A percentile compares a stretch with the other conserved stretches of the same genome.
Conservation (phyloP, 2,113 vertebrate species). For the Mugil cephalus region DNA sequence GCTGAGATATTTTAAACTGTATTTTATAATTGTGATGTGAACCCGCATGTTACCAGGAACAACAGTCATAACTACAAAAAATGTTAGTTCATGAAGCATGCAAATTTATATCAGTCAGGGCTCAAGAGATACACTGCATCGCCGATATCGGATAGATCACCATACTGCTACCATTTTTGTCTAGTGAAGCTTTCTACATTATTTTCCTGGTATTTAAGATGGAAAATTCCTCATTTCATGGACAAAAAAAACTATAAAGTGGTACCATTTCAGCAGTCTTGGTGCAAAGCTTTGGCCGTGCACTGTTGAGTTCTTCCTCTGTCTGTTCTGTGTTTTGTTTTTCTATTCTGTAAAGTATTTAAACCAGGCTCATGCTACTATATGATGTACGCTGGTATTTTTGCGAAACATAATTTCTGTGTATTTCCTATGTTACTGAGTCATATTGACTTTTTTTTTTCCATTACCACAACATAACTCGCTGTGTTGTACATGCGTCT, state of each 20-base stretch:
- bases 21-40: constrained; percentile 44
- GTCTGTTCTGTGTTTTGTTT: constrained; percentile 56
- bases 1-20: constrained; percentile 24
- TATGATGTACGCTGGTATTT: constrained; percentile 34
- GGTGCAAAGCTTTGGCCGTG: constrained; percentile 18
- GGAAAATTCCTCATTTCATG: too few species aligned
- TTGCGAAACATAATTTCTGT: constrained; percentile 41
- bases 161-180: too few species aligned
- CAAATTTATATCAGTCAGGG: constrained; percentile 1
- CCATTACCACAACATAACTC: constrained; percentile 49
- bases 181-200: too few species aligned
- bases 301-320: constrained; percentile 40
- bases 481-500: constrained; percentile 65
- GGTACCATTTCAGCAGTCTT: not conserved
- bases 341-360: constrained; percentile 81
- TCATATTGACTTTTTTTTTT: constrained; percentile 85
- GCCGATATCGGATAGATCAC: not conserved
- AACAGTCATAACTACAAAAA: constrained; percentile 13
- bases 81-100: constrained; percentile 30
- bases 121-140: constrained; percentile 5
- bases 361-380: constrained; percentile 65
- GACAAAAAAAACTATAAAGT: not conserved
- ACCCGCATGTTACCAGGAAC: constrained; percentile 39
- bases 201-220: too few species aligned
- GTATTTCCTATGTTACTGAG: constrained; percentile 71